Percentiles rank a stretch among this genome's conserved stretches.
These are phyloP conservation scores for Chrysogorgia sp. DNA, from an alignment of 92 coral and sea anemone species.

Conservation along the genomic window DNA sequence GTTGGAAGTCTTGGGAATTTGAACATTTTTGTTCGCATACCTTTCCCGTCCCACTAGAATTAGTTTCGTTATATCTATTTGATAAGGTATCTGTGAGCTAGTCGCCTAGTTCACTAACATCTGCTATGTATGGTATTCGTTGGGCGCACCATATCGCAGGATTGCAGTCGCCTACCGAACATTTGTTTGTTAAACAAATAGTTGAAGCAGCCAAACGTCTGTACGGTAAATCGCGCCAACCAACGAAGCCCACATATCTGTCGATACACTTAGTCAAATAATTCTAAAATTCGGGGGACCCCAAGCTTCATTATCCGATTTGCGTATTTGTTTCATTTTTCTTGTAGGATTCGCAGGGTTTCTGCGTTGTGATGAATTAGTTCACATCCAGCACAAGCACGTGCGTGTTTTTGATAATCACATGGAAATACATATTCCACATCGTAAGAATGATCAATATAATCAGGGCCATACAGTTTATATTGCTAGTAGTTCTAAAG, in stretches of 20 bases:
- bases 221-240: slow-evolving; percentile 47
- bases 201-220: slow-evolving; percentile 59
- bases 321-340: slow-evolving; percentile 45
- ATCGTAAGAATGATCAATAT: slow-evolving; percentile 18
- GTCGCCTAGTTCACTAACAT: slow-evolving; percentile 43
- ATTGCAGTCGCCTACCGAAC: slow-evolving; percentile 60
- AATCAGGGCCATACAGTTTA: slow-evolving; percentile 3
- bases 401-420: background rate
- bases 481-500: slow-evolving; percentile 1
- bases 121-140: slow-evolving; percentile 55
- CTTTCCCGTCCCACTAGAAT: slow-evolving; percentile 9
- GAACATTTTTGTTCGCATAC: slow-evolving; percentile 4
- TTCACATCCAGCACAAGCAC: slow-evolving; percentile 8
- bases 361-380: slow-evolving; percentile 2
- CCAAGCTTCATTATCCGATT: slow-evolving; percentile 27
- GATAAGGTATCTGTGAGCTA: slow-evolving; percentile 3
- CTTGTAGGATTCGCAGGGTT: slow-evolving; percentile 13
- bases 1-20: slow-evolving; percentile 60
- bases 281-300: slow-evolving; percentile 15
- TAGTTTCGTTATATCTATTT: slow-evolving; percentile 29
- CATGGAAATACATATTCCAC: slow-evolving; percentile 22
- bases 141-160: slow-evolving; percentile 65
- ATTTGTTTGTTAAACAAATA: slow-evolving; percentile 52
- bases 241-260: slow-evolving; percentile 14
- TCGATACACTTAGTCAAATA: slow-evolving; percentile 19